Base-by-base conservation (phyloP, 1,140 invertebrate species). In the Antheraea mylitta region DNA sequence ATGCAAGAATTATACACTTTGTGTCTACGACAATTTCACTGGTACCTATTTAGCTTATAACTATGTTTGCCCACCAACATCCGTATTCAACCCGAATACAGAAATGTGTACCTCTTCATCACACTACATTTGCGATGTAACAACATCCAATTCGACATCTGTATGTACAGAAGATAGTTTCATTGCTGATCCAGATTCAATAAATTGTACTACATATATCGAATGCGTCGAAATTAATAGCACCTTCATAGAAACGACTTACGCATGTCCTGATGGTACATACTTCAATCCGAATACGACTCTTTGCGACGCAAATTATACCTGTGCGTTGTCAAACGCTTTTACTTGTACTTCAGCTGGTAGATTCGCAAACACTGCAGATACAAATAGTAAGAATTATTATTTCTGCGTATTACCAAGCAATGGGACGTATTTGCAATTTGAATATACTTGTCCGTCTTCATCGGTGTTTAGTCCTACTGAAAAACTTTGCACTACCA, bases 1-100 rank as follows among this genome's bases (percentile, higher is more conserved):
- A 2, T 87, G 86, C 67, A 68, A 83, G 64, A 83, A 80, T 66
- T 89, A 87, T 67, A 82, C 79, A 6, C 63, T 80, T 2, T 89
- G 86, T 64, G 73, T 87, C 5, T 80, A 70, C 65, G 36, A 68
- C 16, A 64, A 36, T 2, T 64, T 68, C 7, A 78, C 58, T 18
- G 64, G 63, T 11, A 37, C 61, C 4, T 85, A 72, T 64, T 8
- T 77, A 0, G 18, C 76, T 4, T 87, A 85, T 75, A 76, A 86
- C 59, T 86, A 83, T 65, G 62, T 70, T 1, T 89, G 87, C 37
- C 85, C 87, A 0, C 71, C 75, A 0, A 82, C 83, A 8, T 82
- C 83, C 0, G 48, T 89, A 2, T 89, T 87, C 66, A 85, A 81
- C 38, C 83, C 84, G 0, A 68, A 69, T 0, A 67, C 71, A 0